These are phyloP conservation scores for Apistogramma diplotaenia DNA, from an alignment of 2,113 vertebrate species.

Conservation along the genomic window DNA sequence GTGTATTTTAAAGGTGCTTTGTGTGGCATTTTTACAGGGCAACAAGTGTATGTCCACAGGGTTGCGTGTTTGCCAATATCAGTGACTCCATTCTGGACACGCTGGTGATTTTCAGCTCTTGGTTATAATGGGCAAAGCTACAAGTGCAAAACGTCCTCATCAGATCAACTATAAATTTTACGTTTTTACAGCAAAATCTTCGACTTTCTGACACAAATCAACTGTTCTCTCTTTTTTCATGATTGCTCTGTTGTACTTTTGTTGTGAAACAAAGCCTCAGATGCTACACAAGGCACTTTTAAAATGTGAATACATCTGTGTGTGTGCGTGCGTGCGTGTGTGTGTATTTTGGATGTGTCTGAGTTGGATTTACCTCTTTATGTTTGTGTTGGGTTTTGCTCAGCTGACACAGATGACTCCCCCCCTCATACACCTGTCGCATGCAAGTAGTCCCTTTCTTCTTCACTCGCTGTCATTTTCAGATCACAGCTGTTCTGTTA, in stretches of 20 bases:
- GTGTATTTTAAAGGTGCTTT: conserved; percentile 20
- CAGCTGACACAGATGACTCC: conserved; percentile 70
- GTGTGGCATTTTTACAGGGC: conserved; percentile 22
- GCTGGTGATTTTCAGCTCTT: not conserved
- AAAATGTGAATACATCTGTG: conserved; percentile 2
- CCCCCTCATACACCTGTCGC: conserved; percentile 56
- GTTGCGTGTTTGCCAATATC: not conserved
- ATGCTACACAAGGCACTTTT: conserved; percentile 33
- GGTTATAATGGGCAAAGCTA: not conserved
- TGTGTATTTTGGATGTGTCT: conserved; percentile 13
- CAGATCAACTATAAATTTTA: not conserved
- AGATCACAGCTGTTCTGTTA: not conserved
- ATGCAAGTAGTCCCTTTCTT: conserved; percentile 67
- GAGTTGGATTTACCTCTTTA: conserved; percentile 2
- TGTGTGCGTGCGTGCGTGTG: conserved; percentile 6
- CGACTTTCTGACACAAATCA: not conserved
- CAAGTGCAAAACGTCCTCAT: not conserved
- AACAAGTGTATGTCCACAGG: not conserved
- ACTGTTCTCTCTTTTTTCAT: not conserved
- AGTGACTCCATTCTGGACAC: not conserved
- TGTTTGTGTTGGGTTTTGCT: conserved; percentile 45
- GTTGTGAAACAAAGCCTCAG: not conserved
- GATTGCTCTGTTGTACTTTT: not conserved
- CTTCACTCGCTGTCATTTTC: conserved; percentile 7
- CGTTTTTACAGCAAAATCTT: not conserved